Evolutionary conservation across 2,888 invertebrate genomes (phyloP), one percentile per base, ranked within the genome.

Genomic region (Meiosimyza decipiens): DNA sequence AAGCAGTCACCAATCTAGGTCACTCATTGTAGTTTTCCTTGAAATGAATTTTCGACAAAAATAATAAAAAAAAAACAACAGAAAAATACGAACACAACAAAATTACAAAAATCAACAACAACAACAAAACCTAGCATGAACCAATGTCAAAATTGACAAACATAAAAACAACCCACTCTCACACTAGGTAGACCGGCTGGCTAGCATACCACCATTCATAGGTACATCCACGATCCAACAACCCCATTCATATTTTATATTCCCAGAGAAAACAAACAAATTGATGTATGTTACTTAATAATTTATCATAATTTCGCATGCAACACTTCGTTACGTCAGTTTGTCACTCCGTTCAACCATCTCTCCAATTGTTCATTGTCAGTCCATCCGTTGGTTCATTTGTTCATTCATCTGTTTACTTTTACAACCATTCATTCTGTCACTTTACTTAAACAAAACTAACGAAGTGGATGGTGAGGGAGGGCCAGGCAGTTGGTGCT

Each of bases 301-400:
- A 63, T 63, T 47, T 18, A 63, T 49, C 50, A 63, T 47, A 63
- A 50, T 63, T 63, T 63, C 11, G 6, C 63, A 63, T 63, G 63
- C 63, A 40, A 18, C 6, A 13, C 49, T 47, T 49, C 6, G 9
- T 40, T 40, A 9, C 40, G 40, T 40, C 9, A 1, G 1, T 9
- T 40, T 9, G 40, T 9, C 9, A 6, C 6, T 40, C 40, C 9
- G 40, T 7, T 9, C 40, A 9, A 6, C 40, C 40, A 40, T 9
- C 40, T 2, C 1, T 40, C 40, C 40, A 40, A 9, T 2, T 9
- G 40, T 40, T 9, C 9, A 9, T 40, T 40, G 28, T 28, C 28
- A 28, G 28, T 28, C 40, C 40, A 40, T 40, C 40, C 40, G 40
- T 40, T 9, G 1, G 40, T 40, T 40, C 40, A 40, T 40, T 40